Conservation (phyloP, 1,140 invertebrate genomes). For the Stegodyphus mimosarum region DNA sequence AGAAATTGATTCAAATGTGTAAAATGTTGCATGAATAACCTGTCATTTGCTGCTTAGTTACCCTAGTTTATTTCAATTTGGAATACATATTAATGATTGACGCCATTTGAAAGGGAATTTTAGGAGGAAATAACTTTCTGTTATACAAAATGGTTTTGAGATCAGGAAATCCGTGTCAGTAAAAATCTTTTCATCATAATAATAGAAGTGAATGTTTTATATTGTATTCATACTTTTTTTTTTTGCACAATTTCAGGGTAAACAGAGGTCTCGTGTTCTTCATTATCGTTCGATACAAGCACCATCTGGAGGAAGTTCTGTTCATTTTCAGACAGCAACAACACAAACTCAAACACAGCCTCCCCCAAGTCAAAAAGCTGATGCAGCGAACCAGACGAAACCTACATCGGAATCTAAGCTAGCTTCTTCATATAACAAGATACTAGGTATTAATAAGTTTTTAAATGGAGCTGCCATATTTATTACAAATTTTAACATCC, state of each 20-base stretch:
- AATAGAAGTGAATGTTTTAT: neutral
- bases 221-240: neutral
- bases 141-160: too few relatives aligned
- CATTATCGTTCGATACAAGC: slow-evolving; percentile 72
- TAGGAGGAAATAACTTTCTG: too few relatives aligned
- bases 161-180: neutral
- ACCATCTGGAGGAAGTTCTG: slow-evolving; percentile 67
- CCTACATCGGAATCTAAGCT: slow-evolving; percentile 63
- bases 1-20: too few relatives aligned
- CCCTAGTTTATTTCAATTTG: too few relatives aligned
- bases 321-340: slow-evolving; percentile 47
- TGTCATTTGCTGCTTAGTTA: too few relatives aligned
- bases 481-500: too few relatives aligned
- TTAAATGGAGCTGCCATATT: too few relatives aligned
- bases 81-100: too few relatives aligned
- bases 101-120: too few relatives aligned
- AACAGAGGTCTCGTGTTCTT: slow-evolving; percentile 69
- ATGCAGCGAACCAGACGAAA: slow-evolving; percentile 79
- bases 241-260: slow-evolving; percentile 32
- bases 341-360: slow-evolving; percentile 59
- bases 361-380: slow-evolving; percentile 73
- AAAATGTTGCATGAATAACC: too few relatives aligned
- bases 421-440: slow-evolving; percentile 53
- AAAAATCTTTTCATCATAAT: neutral
- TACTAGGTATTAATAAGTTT: slow-evolving; percentile 13